Evolutionary conservation across 2,797 vertebrate genomes (phyloP).

Genomic region (Simalia tracyae): DNA sequence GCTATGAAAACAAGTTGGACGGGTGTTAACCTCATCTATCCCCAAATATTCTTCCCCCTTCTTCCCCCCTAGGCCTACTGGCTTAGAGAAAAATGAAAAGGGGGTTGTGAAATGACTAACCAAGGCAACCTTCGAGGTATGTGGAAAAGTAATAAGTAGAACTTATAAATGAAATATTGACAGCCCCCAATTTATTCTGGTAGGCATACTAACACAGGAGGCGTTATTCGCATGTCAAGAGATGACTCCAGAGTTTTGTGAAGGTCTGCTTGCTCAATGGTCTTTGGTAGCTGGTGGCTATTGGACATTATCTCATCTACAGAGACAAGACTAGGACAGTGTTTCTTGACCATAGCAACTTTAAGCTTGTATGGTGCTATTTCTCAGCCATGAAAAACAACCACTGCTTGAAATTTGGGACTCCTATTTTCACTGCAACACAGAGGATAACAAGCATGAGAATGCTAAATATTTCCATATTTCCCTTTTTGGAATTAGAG

Average conservation of each 20-base stretch:
- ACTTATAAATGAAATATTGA: neutral
- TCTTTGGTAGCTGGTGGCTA: neutral
- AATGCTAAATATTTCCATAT: neutral
- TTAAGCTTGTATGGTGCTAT: neutral
- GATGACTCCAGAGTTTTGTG: neutral
- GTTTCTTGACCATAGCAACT: neutral
- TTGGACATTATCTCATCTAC: neutral
- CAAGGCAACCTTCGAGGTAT: neutral
- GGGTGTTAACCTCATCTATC: neutral
- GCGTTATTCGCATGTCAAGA: neutral
- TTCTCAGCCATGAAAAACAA: neutral
- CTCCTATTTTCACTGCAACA: neutral
- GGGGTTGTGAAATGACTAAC: neutral
- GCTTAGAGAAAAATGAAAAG: too few relatives aligned
- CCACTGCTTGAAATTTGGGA: neutral
- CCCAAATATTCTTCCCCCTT: neutral
- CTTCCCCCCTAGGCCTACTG: neutral
- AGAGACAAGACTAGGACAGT: neutral
- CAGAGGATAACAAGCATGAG: neutral
- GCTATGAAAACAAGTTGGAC: constrained; percentile 5
- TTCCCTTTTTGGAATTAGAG: neutral
- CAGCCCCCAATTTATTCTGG: neutral
- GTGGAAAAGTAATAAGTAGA: neutral
- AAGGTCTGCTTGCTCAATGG: neutral
- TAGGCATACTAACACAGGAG: neutral